A percentile compares a stretch with the other conserved stretches of the same genome.
Evolutionary conservation across 2,797 vertebrate species (phyloP).

Genomic region (Erethizon dorsatum): DNA sequence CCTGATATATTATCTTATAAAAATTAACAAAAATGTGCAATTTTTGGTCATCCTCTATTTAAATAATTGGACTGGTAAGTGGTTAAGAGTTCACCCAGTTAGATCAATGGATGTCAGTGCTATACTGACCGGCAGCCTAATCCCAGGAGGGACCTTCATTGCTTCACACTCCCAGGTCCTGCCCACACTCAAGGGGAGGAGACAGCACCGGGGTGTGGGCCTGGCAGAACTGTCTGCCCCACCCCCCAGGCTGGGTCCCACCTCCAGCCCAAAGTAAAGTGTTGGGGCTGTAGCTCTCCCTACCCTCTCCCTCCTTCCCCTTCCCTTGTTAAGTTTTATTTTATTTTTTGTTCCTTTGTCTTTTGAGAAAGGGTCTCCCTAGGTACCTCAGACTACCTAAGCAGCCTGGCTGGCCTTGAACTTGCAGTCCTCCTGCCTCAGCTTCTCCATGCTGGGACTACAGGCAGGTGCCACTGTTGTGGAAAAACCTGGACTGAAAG

Average conservation of each 20-base stretch:
- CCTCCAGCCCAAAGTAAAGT: neutral
- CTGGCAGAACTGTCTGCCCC: no score
- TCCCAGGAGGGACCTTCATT: neutral
- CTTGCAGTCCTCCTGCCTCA: neutral
- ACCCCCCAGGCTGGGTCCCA: no score
- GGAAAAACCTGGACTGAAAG: no score
- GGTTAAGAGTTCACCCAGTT: neutral
- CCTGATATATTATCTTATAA: neutral
- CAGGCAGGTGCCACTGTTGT: no score
- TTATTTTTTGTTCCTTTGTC: neutral
- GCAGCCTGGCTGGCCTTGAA: neutral
- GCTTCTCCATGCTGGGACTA: neutral
- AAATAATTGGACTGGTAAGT: neutral
- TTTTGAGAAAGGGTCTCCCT: neutral
- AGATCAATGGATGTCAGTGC: neutral
- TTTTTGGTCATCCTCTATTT: neutral
- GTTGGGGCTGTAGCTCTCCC: neutral
- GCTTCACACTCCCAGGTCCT: no score
- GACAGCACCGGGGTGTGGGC: no score
- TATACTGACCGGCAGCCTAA: neutral
- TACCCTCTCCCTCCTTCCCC: neutral
- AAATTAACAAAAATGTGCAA: neutral
- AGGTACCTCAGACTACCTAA: neutral
- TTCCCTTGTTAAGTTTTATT: neutral
- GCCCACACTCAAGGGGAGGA: no score